These are phyloP conservation scores for Byasa hedistus DNA, from an alignment of 2,888 invertebrate species.

Conservation along the genomic window DNA sequence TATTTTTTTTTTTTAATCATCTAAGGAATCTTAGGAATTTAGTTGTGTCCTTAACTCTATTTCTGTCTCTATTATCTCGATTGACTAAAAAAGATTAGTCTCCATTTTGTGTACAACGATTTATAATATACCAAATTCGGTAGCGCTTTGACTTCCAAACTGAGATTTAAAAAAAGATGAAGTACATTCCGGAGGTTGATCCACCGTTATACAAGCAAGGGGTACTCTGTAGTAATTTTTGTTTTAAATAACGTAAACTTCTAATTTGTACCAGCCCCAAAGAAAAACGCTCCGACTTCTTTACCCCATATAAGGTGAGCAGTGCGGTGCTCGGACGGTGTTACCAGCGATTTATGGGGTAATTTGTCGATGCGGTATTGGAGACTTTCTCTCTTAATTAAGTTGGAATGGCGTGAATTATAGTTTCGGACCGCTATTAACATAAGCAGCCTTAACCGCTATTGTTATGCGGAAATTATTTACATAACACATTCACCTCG, in stretches of 20 bases:
- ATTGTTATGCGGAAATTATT: constrained; percentile 1
- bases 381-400: constrained; percentile 34
- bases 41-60: too few relatives aligned
- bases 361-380: constrained; percentile 33
- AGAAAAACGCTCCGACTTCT: constrained; percentile 30
- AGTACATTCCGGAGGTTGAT: too few relatives aligned
- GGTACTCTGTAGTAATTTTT: too few relatives aligned
- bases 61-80: too few relatives aligned
- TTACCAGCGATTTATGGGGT: constrained; percentile 32
- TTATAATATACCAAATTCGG: too few relatives aligned
- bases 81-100: too few relatives aligned
- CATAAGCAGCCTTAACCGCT: not conserved
- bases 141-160: too few relatives aligned
- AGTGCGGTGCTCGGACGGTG: constrained; percentile 31
- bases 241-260: not conserved
- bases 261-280: constrained; percentile 15
- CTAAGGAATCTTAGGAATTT: too few relatives aligned
- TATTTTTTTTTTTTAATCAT: too few relatives aligned
- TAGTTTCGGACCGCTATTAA: constrained; percentile 11
- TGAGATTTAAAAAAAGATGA: too few relatives aligned
- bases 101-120: too few relatives aligned
- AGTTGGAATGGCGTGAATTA: constrained; percentile 27
- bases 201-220: too few relatives aligned
- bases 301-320: constrained; percentile 33
- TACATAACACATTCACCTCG: not conserved